Conservation (phyloP, 92 coral and sea anemone species). For the Zoanthus gigantus region DNA sequence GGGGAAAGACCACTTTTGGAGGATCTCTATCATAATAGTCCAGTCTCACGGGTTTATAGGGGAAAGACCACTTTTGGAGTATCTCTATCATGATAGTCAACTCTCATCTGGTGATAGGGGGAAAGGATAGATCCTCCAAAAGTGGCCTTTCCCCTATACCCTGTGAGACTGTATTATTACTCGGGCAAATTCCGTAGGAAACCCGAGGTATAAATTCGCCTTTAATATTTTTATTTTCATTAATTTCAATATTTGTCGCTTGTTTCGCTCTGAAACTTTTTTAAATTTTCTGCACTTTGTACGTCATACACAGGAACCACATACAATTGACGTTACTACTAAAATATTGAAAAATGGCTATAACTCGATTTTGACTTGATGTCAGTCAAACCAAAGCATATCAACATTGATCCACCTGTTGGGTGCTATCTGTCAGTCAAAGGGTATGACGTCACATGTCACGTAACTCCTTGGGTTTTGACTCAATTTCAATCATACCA, state of each 20-base stretch:
- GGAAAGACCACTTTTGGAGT: constrained; percentile 6
- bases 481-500: constrained; percentile 3
- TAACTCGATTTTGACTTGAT: constrained; percentile 3
- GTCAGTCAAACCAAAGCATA: constrained; percentile 5
- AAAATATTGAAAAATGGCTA: constrained; percentile 1
- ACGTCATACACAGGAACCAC: constrained; percentile 6
- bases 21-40: constrained; percentile 4
- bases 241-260: constrained; percentile 2
- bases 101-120: constrained; percentile 7
- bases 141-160: constrained; percentile 7
- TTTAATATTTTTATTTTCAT: neutral
- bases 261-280: constrained; percentile 4
- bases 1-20: no score
- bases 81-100: constrained; percentile 3
- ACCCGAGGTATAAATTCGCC: constrained; percentile 6
- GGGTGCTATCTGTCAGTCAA: constrained; percentile 6
- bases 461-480: constrained; percentile 6
- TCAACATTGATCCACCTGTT: constrained; percentile 5
- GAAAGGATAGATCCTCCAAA: constrained; percentile 5
- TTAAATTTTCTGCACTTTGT: constrained; percentile 2
- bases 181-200: constrained; percentile 6
- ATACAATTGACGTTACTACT: constrained; percentile 3
- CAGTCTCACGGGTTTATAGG: constrained; percentile 6
- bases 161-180: constrained; percentile 4
- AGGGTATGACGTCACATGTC: constrained; percentile 6